phyloP scores from a whole-genome alignment of 2,113 vertebrate species.

The Sardina pilchardus region DNA sequence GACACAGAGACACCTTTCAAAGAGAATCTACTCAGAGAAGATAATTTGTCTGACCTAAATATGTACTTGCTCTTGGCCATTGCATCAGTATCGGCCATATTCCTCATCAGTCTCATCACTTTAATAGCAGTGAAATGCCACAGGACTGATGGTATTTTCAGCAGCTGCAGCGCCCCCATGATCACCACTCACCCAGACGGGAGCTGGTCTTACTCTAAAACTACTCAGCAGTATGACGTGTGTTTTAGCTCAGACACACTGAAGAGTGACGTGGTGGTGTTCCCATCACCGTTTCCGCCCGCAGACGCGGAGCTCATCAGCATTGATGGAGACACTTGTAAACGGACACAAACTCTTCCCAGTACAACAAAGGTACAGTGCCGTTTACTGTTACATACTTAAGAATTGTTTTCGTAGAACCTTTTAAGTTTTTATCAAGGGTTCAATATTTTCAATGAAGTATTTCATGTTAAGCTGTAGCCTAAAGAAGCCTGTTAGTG shows the following conservation, averaged over 20 bases:
- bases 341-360: slow-evolving; percentile 50
- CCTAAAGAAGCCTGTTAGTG: too few species aligned
- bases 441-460: too few species aligned
- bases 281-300: slow-evolving; percentile 27
- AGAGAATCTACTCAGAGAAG: slow-evolving; percentile 56
- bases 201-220: slow-evolving; percentile 66
- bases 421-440: too few species aligned
- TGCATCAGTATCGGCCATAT: slow-evolving; percentile 68
- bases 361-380: too few species aligned
- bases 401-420: too few species aligned
- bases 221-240: slow-evolving; percentile 63
- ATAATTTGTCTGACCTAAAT: slow-evolving; percentile 62
- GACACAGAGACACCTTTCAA: slow-evolving; percentile 69
- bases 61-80: slow-evolving; percentile 73
- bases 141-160: slow-evolving; percentile 41
- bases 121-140: slow-evolving; percentile 53
- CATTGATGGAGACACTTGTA: slow-evolving; percentile 47
- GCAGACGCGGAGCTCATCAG: slow-evolving; percentile 43
- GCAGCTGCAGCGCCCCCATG: slow-evolving; percentile 42
- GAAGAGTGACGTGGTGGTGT: slow-evolving; percentile 40
- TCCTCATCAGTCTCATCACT: slow-evolving; percentile 56
- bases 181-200: slow-evolving; percentile 53
- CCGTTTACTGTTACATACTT: too few species aligned
- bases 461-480: too few species aligned
- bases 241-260: slow-evolving; percentile 63